Conservation (phyloP, 2,888 invertebrate genomes). For the Bombyx huttoni region DNA sequence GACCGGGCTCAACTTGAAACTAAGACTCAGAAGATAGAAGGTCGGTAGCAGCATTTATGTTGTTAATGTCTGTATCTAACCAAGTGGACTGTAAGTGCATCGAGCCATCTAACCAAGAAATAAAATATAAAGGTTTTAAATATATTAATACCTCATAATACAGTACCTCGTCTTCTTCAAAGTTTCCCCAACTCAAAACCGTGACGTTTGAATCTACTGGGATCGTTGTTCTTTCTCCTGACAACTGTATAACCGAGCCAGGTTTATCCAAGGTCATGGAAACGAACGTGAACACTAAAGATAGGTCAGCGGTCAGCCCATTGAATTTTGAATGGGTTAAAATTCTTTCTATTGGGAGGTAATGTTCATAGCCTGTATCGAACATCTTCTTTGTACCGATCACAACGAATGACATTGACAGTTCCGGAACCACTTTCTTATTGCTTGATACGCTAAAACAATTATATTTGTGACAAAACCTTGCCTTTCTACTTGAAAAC, state of each 20-base stretch:
- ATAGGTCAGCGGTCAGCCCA: constrained; percentile 36
- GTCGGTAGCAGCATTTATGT: too few relatives aligned
- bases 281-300: constrained; percentile 38
- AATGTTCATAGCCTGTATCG: constrained; percentile 40
- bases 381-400: constrained; percentile 44
- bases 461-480: too few relatives aligned
- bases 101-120: too few relatives aligned
- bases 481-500: too few relatives aligned
- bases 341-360: constrained; percentile 43
- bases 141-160: not conserved
- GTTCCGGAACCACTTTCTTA: constrained; percentile 20
- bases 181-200: constrained; percentile 37
- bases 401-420: constrained; percentile 41
- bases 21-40: too few relatives aligned
- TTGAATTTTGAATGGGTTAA: constrained; percentile 31
- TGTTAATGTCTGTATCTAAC: too few relatives aligned
- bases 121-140: too few relatives aligned
- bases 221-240: constrained; percentile 20
- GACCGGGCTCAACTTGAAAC: too few relatives aligned
- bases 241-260: constrained; percentile 27
- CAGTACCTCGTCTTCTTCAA: constrained; percentile 7
- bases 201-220: constrained; percentile 32
- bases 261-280: constrained; percentile 42
- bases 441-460: constrained; percentile 1
- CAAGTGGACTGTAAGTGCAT: too few relatives aligned